Evolutionary conservation across 2,113 vertebrate genomes (phyloP).

Genomic region (Xiphophorus couchianus): DNA sequence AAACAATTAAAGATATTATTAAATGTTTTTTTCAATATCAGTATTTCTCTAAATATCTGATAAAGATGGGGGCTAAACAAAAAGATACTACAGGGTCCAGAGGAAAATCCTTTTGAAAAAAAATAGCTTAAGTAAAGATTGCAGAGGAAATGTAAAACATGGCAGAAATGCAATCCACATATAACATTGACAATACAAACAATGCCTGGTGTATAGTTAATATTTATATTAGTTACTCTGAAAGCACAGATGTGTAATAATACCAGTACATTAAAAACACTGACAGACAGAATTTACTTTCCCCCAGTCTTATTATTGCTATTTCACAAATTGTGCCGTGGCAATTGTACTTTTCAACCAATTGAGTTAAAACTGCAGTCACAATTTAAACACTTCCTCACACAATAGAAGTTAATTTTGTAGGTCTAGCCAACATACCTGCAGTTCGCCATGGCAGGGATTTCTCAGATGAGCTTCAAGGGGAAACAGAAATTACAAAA

Average conservation of each 20-base stretch:
- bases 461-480: constrained; percentile 94
- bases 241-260: not conserved
- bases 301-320: not conserved
- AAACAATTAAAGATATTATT: constrained; percentile 71
- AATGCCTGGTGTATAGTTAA: not conserved
- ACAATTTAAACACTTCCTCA: not conserved
- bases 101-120: constrained; percentile 36
- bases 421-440: constrained; percentile 80
- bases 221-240: not conserved
- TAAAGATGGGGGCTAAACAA: constrained; percentile 51
- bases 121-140: constrained; percentile 30
- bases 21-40: constrained; percentile 59
- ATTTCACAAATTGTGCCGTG: not conserved
- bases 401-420: constrained; percentile 4
- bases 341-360: not conserved
- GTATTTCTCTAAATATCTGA: constrained; percentile 46
- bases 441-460: constrained; percentile 95
- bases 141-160: constrained; percentile 45
- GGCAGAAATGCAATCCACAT: not conserved
- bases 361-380: not conserved
- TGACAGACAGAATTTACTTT: not conserved
- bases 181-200: constrained; percentile 6
- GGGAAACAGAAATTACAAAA: constrained; percentile 19
- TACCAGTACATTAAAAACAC: not conserved
- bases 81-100: constrained; percentile 21